Evolutionary conservation across 2,888 invertebrate genomes (phyloP).

Genomic region (Sycophila texana): DNA sequence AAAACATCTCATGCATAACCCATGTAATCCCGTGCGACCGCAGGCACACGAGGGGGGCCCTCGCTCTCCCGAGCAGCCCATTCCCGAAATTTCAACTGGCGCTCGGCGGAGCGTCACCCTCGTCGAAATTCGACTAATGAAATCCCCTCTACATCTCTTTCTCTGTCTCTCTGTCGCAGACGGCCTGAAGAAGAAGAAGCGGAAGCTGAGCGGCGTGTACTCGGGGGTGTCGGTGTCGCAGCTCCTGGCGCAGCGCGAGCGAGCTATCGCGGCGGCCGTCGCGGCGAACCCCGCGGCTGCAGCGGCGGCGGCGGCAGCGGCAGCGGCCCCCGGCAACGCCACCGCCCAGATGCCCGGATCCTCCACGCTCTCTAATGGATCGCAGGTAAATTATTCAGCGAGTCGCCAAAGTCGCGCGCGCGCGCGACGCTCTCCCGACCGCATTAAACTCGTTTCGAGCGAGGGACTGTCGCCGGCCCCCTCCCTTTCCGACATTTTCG

Average conservation of each 20-base stretch:
- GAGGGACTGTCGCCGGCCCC: too few relatives aligned
- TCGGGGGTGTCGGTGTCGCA: slow-evolving; percentile 82
- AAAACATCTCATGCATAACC: too few relatives aligned
- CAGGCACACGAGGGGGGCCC: too few relatives aligned
- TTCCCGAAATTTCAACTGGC: too few relatives aligned
- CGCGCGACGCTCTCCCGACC: too few relatives aligned
- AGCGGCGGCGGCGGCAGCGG: slow-evolving; percentile 64
- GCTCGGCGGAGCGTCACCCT: not conserved
- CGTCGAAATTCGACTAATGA: not conserved
- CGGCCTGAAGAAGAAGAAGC: slow-evolving; percentile 79
- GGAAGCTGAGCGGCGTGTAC: slow-evolving; percentile 81
- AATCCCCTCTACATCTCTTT: not conserved
- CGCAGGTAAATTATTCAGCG: slow-evolving; percentile 68
- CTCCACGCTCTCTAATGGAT: slow-evolving; percentile 68
- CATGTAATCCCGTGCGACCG: too few relatives aligned
- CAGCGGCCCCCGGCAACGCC: slow-evolving; percentile 72
- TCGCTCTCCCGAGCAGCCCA: too few relatives aligned
- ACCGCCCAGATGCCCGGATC: slow-evolving; percentile 33
- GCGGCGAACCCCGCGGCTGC: slow-evolving; percentile 56
- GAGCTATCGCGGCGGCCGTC: slow-evolving; percentile 66
- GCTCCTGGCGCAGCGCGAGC: slow-evolving; percentile 81
- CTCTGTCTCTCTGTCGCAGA: slow-evolving; percentile 69
- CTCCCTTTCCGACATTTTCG: too few relatives aligned
- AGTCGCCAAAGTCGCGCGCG: not conserved
- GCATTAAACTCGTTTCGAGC: too few relatives aligned